Conservation (phyloP, 2,113 vertebrate species). For the Epinephelus moara region DNA sequence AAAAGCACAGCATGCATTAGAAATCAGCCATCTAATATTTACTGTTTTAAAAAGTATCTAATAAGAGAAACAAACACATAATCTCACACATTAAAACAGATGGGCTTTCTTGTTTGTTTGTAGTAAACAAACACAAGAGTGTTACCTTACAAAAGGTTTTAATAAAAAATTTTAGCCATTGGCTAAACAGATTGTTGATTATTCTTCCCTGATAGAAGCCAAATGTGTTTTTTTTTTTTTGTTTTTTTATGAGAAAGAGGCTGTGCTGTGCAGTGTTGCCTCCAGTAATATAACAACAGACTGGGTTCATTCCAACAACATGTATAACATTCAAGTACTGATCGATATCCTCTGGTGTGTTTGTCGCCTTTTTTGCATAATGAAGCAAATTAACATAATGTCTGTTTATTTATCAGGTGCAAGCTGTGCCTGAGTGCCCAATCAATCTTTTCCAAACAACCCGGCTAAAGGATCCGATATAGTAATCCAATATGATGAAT, state of each 20-base stretch:
- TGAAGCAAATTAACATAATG: constrained; percentile 81
- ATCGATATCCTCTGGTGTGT: constrained; percentile 79
- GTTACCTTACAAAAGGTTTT: constrained; percentile 23
- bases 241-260: constrained; percentile 49
- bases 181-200: constrained; percentile 71
- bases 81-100: constrained; percentile 37
- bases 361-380: constrained; percentile 75
- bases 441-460: constrained; percentile 73
- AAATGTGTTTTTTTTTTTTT: constrained; percentile 44
- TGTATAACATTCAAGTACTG: constrained; percentile 69
- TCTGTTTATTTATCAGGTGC: constrained; percentile 79
- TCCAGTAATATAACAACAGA: constrained; percentile 52
- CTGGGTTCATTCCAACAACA: constrained; percentile 55
- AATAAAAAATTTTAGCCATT: constrained; percentile 53
- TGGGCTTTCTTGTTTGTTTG: constrained; percentile 6
- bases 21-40: neutral
- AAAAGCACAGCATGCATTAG: neutral
- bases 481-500: constrained; percentile 48
- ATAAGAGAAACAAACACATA: constrained; percentile 2
- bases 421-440: constrained; percentile 59
- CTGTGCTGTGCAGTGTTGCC: constrained; percentile 44
- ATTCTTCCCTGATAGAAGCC: constrained; percentile 52
- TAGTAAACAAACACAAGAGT: constrained; percentile 6
- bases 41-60: neutral
- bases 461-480: constrained; percentile 33